Conservation (phyloP, 2,797 vertebrate genomes). For the Melanotaenia boesemani region DNA sequence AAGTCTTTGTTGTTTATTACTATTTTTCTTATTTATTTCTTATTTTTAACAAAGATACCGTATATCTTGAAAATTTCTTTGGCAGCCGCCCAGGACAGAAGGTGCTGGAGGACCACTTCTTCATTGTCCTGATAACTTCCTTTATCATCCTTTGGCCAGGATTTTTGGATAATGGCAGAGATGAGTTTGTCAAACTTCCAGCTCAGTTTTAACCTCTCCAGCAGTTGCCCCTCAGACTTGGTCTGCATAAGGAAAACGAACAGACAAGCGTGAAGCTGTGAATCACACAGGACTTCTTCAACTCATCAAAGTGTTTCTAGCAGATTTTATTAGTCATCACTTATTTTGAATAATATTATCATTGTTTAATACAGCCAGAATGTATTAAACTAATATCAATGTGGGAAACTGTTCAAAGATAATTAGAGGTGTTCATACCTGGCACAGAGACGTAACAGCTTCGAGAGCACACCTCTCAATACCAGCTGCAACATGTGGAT, state of each 20-base stretch:
- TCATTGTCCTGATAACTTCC: slow-evolving; percentile 55
- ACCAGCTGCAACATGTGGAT: slow-evolving; percentile 75
- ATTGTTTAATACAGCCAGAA: background rate
- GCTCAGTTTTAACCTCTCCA: slow-evolving; percentile 57
- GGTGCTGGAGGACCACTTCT: slow-evolving; percentile 82
- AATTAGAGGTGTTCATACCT: slow-evolving; percentile 80
- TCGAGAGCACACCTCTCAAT: slow-evolving; percentile 89
- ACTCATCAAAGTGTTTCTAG: background rate
- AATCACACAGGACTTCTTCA: background rate
- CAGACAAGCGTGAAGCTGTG: background rate
- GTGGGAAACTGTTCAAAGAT: background rate
- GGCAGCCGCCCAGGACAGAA: slow-evolving; percentile 87
- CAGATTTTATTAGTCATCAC: background rate
- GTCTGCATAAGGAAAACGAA: slow-evolving; percentile 50
- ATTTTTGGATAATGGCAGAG: slow-evolving; percentile 88
- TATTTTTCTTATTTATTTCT: background rate
- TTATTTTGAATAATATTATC: background rate
- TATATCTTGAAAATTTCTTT: slow-evolving; percentile 85
- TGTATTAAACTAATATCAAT: background rate
- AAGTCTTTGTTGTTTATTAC: background rate
- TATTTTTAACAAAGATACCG: slow-evolving; percentile 71
- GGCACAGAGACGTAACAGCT: slow-evolving; percentile 87
- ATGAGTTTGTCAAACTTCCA: slow-evolving; percentile 87
- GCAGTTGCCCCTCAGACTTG: slow-evolving; percentile 72
- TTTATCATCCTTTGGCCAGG: slow-evolving; percentile 84